phyloP scores from a whole-genome alignment of 2,797 vertebrate genomes.

The Lacerta bilineata region DNA sequence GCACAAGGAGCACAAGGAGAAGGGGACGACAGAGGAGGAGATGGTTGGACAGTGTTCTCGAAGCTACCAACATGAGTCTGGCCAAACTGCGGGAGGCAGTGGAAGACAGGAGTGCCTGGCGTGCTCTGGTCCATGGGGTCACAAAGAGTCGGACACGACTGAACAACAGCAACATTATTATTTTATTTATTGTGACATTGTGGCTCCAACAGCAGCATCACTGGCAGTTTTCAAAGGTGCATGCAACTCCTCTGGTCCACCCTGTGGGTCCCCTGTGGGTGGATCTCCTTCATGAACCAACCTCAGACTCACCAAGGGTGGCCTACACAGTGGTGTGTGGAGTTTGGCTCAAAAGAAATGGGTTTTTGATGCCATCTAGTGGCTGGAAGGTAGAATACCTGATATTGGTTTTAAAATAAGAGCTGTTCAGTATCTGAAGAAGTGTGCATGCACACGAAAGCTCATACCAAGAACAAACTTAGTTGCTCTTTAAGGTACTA shows the following conservation, averaged over 20 bases:
- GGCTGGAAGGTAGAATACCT: not conserved
- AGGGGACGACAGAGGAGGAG: too few species aligned
- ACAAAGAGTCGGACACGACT: too few species aligned
- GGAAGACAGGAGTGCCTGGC: too few species aligned
- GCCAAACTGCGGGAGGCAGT: too few species aligned
- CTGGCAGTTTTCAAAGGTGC: not conserved
- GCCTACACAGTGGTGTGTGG: not conserved
- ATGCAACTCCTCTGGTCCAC: not conserved
- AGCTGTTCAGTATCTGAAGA: not conserved
- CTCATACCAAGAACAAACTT: too few species aligned
- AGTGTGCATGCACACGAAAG: too few species aligned
- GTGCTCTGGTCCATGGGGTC: too few species aligned
- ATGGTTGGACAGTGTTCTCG: too few species aligned
- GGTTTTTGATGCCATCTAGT: slow-evolving; percentile 25
- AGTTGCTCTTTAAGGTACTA: too few species aligned
- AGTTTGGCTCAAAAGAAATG: not conserved
- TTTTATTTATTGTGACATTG: not conserved
- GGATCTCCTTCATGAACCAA: not conserved
- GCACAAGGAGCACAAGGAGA: too few species aligned
- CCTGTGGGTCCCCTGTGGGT: not conserved
- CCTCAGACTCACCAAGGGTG: not conserved
- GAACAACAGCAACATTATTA: not conserved
- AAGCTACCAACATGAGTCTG: too few species aligned
- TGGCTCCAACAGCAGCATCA: not conserved
- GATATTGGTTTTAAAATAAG: not conserved